These are phyloP conservation scores for Oscheius sp. DNA, from an alignment of 1,140 invertebrate species.

Conservation along the genomic window DNA sequence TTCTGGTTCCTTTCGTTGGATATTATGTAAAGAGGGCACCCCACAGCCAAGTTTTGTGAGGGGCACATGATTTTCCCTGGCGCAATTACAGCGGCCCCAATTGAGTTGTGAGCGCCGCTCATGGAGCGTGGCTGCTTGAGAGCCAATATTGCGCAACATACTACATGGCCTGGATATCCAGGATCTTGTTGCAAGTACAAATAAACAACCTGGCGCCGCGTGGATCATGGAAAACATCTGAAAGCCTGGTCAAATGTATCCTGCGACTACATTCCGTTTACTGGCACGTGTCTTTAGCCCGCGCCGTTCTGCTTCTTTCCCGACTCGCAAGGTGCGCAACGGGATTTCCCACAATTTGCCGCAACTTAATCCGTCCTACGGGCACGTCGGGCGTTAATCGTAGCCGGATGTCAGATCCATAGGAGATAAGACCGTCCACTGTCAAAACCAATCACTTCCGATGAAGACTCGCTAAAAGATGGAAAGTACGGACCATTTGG, in stretches of 20 bases:
- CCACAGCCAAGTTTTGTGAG: no score
- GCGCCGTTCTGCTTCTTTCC: neutral
- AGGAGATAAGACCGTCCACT: no score
- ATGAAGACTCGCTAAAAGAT: neutral
- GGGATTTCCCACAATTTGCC: conserved; percentile 3
- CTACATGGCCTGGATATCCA: no score
- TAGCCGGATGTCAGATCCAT: neutral
- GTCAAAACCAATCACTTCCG: no score
- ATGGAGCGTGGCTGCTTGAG: neutral
- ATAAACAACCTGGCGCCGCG: no score
- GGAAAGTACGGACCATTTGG: neutral
- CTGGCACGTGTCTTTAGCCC: no score
- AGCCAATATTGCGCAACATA: conserved; percentile 3
- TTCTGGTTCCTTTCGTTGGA: no score
- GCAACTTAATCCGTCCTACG: neutral
- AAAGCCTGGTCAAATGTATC: no score
- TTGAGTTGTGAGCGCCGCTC: neutral
- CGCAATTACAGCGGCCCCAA: neutral
- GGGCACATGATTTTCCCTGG: neutral
- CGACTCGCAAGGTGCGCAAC: neutral
- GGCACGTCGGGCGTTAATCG: neutral
- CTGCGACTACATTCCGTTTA: no score
- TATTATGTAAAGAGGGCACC: no score
- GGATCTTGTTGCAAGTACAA: no score
- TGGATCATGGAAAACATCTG: no score